Evolutionary conservation across 2,888 invertebrate species (phyloP).

Genomic region (Mesorhabditis sp.): DNA sequence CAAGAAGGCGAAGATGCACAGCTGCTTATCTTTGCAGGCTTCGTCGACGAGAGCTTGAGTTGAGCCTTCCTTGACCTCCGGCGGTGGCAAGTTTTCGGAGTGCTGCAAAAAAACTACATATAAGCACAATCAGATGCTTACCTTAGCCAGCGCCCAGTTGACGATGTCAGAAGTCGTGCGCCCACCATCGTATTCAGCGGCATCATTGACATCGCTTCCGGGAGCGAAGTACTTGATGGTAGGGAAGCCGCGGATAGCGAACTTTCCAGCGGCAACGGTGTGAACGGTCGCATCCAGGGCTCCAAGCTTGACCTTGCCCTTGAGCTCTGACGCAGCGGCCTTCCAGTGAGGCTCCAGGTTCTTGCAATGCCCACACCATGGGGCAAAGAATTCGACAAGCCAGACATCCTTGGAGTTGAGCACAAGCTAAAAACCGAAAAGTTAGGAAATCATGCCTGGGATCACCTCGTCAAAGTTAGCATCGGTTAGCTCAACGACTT

Average conservation of each 20-base stretch:
- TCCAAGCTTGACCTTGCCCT: constrained; percentile 80
- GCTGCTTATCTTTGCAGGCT: constrained; percentile 78
- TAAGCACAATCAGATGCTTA: background rate
- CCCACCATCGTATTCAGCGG: constrained; percentile 85
- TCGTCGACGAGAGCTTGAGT: constrained; percentile 66
- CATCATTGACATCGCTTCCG: constrained; percentile 64
- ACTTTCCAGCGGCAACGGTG: constrained; percentile 75
- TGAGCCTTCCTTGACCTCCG: constrained; percentile 76
- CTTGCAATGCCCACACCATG: constrained; percentile 88
- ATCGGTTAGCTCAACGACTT: constrained; percentile 89
- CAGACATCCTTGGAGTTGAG: constrained; percentile 88
- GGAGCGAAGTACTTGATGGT: constrained; percentile 76
- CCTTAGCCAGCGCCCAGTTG: constrained; percentile 69
- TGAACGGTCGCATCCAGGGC: constrained; percentile 93
- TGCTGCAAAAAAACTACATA: constrained; percentile 17
- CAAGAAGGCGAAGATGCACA: constrained; percentile 81
- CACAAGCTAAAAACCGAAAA: constrained; percentile 66
- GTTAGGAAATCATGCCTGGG: background rate
- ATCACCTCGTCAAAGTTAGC: constrained; percentile 79
- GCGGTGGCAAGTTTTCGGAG: constrained; percentile 82
- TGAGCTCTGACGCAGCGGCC: constrained; percentile 85
- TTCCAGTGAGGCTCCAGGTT: constrained; percentile 94
- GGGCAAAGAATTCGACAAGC: constrained; percentile 94
- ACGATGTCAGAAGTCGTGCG: constrained; percentile 83
- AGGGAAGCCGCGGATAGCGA: constrained; percentile 84